Evolutionary conservation across 2,888 invertebrate species (phyloP).

Genomic region (Meiosimyza platycephala): DNA sequence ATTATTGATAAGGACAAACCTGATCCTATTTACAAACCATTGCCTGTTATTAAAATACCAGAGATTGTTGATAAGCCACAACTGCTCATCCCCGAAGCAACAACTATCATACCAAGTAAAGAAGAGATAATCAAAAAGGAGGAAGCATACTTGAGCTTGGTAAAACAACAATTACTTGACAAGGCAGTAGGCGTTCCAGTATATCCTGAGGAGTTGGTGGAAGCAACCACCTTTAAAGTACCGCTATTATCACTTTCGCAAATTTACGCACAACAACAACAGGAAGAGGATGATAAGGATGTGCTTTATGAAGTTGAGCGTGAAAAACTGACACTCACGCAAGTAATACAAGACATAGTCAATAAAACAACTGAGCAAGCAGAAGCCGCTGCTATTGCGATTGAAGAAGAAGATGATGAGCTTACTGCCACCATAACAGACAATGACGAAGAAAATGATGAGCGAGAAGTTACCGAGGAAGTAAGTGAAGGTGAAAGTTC

Average conservation of each 20-base stretch:
- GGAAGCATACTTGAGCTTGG: conserved; percentile 11
- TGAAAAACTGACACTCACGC: not conserved
- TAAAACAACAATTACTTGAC: conserved; percentile 3
- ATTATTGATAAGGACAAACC: not conserved
- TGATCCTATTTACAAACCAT: not conserved
- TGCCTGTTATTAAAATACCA: not conserved
- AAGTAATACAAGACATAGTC: not conserved
- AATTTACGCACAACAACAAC: conserved; percentile 55
- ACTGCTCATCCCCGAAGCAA: not conserved
- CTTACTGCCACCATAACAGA: not conserved
- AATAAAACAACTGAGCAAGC: not conserved
- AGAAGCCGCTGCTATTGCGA: not conserved
- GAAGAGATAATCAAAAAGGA: conserved; percentile 45
- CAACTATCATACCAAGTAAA: conserved; percentile 46
- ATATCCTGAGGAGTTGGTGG: not conserved
- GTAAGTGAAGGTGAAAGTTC: not conserved
- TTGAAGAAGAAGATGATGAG: not conserved
- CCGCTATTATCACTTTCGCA: conserved; percentile 52
- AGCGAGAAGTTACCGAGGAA: conserved; percentile 1
- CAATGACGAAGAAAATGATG: not conserved
- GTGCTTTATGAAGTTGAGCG: conserved; percentile 45
- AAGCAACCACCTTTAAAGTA: conserved; percentile 49
- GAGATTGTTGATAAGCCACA: not conserved
- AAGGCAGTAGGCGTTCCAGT: not conserved
- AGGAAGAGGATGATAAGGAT: conserved; percentile 50